Evolutionary conservation across 2,888 invertebrate genomes (phyloP), one percentile per base, ranked within the genome.

Genomic region (Tinea semifulvella): DNA sequence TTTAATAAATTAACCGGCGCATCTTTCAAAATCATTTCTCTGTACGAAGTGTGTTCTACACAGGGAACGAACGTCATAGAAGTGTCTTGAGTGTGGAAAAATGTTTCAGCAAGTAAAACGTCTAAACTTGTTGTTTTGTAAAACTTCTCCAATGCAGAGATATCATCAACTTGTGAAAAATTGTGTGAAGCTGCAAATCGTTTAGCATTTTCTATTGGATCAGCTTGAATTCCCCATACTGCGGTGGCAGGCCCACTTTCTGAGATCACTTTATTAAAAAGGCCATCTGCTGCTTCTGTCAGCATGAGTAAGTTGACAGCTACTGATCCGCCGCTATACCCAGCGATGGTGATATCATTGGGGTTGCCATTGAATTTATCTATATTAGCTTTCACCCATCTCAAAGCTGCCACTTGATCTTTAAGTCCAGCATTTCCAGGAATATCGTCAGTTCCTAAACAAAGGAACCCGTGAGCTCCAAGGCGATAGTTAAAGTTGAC

Each of bases 401-500:
- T 25, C 28, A 49, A 38, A 16, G 45, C 43, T n/a, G 45, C 47
- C 5, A 47, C 25, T 42, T 46, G 46, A 22, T 49, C 49, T 19
- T 48, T 49, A 43, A 49, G 38, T 10, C 28, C 46, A 6, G 53
- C 57, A 8, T 74, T 72, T 1, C 73, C 73, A 1, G 72, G 71
- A 39, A 54, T 53, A 36, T 56, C 58, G 45, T 59, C 52, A 8
- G 70, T 71, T 0, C 70, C 70, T 13, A 46, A 31, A 28, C 49
- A 40, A 46, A 46, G 35, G 42, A 46, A 13, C 28, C 40, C 35
- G 50, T 61, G 58, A 3, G 53, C 47, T 13, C 64, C 67, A 14
- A 69, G 50, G 7, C 71, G 60, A 42, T 71, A 69, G 43, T 71
- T 70, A 48, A 68, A 68, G 6, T 56, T 61, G 0, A 70, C 65